Evolutionary conservation across 2,113 vertebrate species (phyloP).

Genomic region (Microcebus griseorufus): DNA sequence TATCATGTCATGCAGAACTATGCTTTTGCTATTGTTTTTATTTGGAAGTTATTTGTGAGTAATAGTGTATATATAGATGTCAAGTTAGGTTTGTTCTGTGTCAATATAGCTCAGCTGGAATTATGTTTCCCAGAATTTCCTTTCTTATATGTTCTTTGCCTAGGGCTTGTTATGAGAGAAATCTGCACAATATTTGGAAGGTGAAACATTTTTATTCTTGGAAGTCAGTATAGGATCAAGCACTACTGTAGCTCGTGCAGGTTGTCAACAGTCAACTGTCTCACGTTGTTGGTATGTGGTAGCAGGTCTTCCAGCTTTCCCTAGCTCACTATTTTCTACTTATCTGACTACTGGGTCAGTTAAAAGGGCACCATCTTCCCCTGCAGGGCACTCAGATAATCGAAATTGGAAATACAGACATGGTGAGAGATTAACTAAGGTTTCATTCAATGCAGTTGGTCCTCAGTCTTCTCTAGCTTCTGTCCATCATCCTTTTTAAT

Average conservation of each 20-base stretch:
- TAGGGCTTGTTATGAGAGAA: not conserved
- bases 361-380: not conserved
- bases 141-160: not conserved
- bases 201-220: not conserved
- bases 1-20: not conserved
- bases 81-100: not conserved
- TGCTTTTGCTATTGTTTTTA: not conserved
- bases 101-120: not conserved
- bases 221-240: not conserved
- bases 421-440: not conserved
- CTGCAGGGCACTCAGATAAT: not conserved
- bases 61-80: not conserved
- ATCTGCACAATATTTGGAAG: not conserved
- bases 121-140: not conserved
- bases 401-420: not conserved
- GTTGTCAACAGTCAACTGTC: too few species aligned
- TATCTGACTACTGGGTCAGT: not conserved
- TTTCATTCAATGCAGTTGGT: not conserved
- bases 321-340: not conserved
- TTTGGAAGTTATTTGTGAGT: not conserved
- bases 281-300: not conserved
- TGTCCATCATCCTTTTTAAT: not conserved
- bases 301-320: not conserved
- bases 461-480: not conserved
- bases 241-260: not conserved